A percentile compares a stretch with the other conserved stretches of the same genome.
Conservation (phyloP, 2,113 vertebrate species). For the Barbus barbus region DNA sequence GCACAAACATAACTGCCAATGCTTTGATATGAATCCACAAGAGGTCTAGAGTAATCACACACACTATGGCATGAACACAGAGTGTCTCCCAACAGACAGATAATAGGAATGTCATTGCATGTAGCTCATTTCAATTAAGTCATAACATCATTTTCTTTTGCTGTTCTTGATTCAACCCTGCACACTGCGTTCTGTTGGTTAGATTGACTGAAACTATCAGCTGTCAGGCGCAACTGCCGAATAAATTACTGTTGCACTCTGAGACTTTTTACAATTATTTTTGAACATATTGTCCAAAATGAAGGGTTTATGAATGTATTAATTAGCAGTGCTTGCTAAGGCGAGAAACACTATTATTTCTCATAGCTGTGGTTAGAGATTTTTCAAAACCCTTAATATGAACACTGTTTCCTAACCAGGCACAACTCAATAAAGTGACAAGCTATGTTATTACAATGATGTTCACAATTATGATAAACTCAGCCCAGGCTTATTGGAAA, state of each 20-base stretch:
- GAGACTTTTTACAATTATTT: not conserved
- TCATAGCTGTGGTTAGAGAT: not conserved
- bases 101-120: not conserved
- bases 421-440: not conserved
- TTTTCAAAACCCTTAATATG: not conserved
- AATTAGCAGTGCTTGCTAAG: not conserved
- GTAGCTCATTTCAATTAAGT: conserved; percentile 15
- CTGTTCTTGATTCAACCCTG: not conserved
- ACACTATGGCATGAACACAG: not conserved
- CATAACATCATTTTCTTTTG: not conserved
- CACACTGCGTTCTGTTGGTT: not conserved
- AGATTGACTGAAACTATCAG: not conserved
- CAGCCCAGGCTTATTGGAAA: not conserved
- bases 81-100: conserved; percentile 6
- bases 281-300: not conserved
- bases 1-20: conserved; percentile 18
- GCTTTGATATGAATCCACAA: conserved; percentile 29
- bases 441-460: not conserved
- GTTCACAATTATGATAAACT: not conserved
- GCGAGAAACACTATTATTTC: not conserved
- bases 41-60: conserved; percentile 21
- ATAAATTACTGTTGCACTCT: not conserved
- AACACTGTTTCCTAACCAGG: not conserved
- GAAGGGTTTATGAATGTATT: not conserved
- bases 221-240: not conserved